A percentile compares a stretch with the other conserved stretches of the same genome.
Evolutionary conservation across 2,113 vertebrate genomes (phyloP).

Genomic region (Hoplias malabaricus): DNA sequence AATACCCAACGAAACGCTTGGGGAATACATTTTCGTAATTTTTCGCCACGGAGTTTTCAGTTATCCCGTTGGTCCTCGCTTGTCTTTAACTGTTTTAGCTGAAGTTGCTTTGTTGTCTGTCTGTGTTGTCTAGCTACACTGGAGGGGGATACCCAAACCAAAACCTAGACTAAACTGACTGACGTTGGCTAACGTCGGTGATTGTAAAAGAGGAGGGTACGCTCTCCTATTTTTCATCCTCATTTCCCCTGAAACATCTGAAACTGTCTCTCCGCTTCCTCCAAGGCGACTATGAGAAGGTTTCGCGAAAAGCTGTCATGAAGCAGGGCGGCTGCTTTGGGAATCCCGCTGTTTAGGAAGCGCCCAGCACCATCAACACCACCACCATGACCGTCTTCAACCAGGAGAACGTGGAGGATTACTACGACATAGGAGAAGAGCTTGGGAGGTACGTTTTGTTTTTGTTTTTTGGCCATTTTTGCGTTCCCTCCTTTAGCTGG

Average conservation of each 20-base stretch:
- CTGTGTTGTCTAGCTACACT: neutral
- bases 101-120: conserved; percentile 9
- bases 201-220: too few relatives aligned
- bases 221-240: too few relatives aligned
- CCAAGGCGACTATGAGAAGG: conserved; percentile 65
- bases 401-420: conserved; percentile 92
- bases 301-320: conserved; percentile 60
- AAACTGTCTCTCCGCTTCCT: neutral
- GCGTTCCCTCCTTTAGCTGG: neutral
- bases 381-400: conserved; percentile 91
- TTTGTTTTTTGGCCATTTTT: neutral
- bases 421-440: conserved; percentile 90
- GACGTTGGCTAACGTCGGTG: neutral
- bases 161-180: neutral
- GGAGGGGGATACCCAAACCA: neutral
- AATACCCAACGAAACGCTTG: neutral
- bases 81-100: neutral
- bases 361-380: conserved; percentile 57
- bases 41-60: neutral
- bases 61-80: neutral
- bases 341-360: conserved; percentile 50
- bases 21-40: neutral
- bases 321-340: conserved; percentile 64
- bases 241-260: neutral
- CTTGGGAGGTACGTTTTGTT: conserved; percentile 83